Conservation (phyloP, 2,888 invertebrate species). For the Zaprionus obscuricornis region DNA sequence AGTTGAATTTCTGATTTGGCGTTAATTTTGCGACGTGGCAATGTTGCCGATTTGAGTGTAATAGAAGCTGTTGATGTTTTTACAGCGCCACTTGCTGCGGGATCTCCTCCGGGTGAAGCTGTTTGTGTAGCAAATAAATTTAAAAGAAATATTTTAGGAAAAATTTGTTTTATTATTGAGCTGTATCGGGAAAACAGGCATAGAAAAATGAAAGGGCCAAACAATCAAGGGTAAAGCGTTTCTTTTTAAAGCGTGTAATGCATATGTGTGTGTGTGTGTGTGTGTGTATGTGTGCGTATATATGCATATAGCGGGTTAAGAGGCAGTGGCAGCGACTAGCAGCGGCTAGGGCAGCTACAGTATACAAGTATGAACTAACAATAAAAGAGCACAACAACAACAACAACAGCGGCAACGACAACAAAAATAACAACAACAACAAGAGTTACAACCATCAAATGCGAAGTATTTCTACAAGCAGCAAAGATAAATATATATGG, state of each 20-base stretch:
- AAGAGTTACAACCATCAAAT: constrained; percentile 14
- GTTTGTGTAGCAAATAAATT: constrained; percentile 4
- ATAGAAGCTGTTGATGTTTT: constrained; percentile 88
- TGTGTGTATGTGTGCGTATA: not conserved
- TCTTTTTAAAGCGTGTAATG: too few species aligned
- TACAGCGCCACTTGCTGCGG: constrained; percentile 68
- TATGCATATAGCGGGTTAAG: constrained; percentile 17
- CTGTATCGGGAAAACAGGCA: constrained; percentile 20
- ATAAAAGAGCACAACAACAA: constrained; percentile 12
- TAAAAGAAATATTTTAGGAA: constrained; percentile 3
- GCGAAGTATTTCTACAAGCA: constrained; percentile 28
- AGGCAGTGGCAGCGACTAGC: constrained; percentile 28
- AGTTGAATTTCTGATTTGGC: constrained; percentile 87
- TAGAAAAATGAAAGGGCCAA: constrained; percentile 11
- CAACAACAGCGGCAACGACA: constrained; percentile 23
- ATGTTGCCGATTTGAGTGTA: constrained; percentile 87
- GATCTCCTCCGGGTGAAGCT: constrained; percentile 75
- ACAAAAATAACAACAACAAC: constrained; percentile 24
- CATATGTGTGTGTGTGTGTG: constrained; percentile 2
- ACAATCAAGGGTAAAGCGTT: constrained; percentile 7
- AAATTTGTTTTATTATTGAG: constrained; percentile 1
- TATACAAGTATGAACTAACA: constrained; percentile 26
- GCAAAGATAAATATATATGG: constrained; percentile 15
- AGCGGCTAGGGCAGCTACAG: constrained; percentile 24
- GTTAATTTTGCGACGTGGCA: constrained; percentile 87